Percentiles rank a stretch among this genome's conserved stretches.
These are phyloP conservation scores for Diaphora mendica DNA, from an alignment of 2,888 invertebrate species.

Conservation along the genomic window DNA sequence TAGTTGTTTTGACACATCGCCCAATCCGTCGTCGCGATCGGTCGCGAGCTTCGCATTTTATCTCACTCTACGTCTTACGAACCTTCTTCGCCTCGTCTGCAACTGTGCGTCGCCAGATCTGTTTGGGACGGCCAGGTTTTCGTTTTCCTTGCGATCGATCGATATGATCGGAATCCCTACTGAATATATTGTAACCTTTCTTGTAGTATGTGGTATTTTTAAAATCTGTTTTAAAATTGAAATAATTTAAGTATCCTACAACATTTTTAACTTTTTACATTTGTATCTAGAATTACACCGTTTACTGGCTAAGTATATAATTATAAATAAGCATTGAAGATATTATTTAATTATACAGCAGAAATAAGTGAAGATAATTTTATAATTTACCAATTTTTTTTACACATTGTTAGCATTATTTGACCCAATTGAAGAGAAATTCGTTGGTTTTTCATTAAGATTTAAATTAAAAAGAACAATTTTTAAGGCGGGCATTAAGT, in stretches of 20 bases:
- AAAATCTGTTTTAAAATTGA: conserved; percentile 32
- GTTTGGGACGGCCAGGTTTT: too few species aligned
- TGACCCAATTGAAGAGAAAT: neutral
- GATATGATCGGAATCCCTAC: too few species aligned
- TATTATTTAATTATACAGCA: conserved; percentile 1
- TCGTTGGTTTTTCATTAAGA: neutral
- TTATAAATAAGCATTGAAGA: neutral
- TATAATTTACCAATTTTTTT: neutral
- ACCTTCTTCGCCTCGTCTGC: too few species aligned
- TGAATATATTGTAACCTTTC: neutral
- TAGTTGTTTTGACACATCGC: too few species aligned
- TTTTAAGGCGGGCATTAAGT: neutral
- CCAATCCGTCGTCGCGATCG: too few species aligned
- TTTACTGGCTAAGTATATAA: neutral
- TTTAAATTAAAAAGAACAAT: neutral
- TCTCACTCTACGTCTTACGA: too few species aligned
- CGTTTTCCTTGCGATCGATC: too few species aligned
- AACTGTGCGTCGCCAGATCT: too few species aligned
- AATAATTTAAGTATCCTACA: conserved; percentile 41
- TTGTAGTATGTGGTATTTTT: conserved; percentile 26
- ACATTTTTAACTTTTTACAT: conserved; percentile 27
- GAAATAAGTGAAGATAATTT: neutral
- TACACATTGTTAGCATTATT: neutral
- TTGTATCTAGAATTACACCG: conserved; percentile 5
- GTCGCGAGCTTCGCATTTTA: too few species aligned